Evolutionary conservation across 2,888 invertebrate genomes (phyloP).

Genomic region (Hirtodrosophila histrioides): DNA sequence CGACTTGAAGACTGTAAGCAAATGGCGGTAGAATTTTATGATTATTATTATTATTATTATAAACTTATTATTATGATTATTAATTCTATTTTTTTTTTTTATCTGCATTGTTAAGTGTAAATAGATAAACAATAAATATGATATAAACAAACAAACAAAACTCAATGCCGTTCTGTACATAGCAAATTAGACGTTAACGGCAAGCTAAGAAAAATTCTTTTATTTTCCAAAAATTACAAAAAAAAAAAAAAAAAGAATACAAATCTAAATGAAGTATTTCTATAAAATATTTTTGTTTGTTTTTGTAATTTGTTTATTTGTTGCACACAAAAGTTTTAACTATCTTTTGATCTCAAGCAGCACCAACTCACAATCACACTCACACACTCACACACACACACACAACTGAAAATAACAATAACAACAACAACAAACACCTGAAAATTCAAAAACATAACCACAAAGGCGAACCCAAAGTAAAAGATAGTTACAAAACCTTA

Average conservation of each 20-base stretch:
- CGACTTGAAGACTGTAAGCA: constrained; percentile 79
- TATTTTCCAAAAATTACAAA: constrained; percentile 23
- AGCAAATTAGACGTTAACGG: constrained; percentile 46
- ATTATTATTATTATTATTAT: constrained; percentile 39
- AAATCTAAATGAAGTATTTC: not conserved
- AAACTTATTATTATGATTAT: constrained; percentile 24
- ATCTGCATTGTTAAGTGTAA: constrained; percentile 62
- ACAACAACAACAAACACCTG: constrained; percentile 20
- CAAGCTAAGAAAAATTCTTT: constrained; percentile 39
- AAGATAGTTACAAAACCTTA: constrained; percentile 67
- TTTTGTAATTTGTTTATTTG: constrained; percentile 31
- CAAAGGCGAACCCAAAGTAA: constrained; percentile 65
- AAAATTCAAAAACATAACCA: constrained; percentile 32
- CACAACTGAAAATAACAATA: constrained; percentile 36
- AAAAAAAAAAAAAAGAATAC: constrained; percentile 6
- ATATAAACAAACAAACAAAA: constrained; percentile 9
- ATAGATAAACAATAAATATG: constrained; percentile 51
- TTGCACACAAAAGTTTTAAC: constrained; percentile 66
- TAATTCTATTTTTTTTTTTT: constrained; percentile 30
- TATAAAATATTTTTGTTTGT: constrained; percentile 12
- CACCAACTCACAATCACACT: constrained; percentile 31
- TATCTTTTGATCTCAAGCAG: constrained; percentile 81
- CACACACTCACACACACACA: constrained; percentile 18
- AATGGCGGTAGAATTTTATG: constrained; percentile 64
- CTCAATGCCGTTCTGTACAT: constrained; percentile 60